Conservation (phyloP, 2,797 vertebrate species). For the Paratrypauchen microcephalus region DNA sequence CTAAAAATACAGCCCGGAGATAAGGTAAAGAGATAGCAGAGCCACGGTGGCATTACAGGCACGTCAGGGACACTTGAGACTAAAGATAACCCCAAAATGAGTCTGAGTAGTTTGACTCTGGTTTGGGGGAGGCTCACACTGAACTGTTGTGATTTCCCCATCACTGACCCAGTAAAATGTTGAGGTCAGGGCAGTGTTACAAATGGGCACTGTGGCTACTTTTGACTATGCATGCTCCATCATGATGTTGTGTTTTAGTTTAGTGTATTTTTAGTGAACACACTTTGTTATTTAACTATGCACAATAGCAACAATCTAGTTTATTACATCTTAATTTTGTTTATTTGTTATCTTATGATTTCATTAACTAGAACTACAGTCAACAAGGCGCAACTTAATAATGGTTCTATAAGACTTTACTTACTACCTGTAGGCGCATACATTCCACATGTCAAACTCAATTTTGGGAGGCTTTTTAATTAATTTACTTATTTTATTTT, state of each 20-base stretch:
- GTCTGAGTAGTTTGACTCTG: slow-evolving; percentile 24
- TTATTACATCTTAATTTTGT: neutral
- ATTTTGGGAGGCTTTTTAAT: neutral
- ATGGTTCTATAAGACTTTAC: too few species aligned
- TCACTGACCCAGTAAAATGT: neutral
- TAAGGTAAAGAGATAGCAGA: slow-evolving; percentile 71
- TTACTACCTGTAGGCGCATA: neutral
- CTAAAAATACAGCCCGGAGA: slow-evolving; percentile 79
- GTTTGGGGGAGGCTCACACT: slow-evolving; percentile 12
- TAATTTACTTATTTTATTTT: neutral
- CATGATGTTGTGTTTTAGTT: neutral
- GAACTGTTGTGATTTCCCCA: slow-evolving; percentile 9
- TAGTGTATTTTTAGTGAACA: neutral
- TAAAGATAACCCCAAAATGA: slow-evolving; percentile 57
- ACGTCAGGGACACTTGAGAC: slow-evolving; percentile 54
- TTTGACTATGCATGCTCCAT: neutral
- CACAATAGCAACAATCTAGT: neutral
- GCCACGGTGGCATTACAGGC: slow-evolving; percentile 51
- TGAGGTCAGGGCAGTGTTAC: neutral
- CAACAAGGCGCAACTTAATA: neutral
- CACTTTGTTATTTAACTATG: too few species aligned
- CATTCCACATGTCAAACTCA: neutral
- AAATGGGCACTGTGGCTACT: neutral
- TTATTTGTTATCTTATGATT: neutral
- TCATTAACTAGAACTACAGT: neutral